Conservation (phyloP, 2,113 vertebrate genomes). For the Ursus arctos region DNA sequence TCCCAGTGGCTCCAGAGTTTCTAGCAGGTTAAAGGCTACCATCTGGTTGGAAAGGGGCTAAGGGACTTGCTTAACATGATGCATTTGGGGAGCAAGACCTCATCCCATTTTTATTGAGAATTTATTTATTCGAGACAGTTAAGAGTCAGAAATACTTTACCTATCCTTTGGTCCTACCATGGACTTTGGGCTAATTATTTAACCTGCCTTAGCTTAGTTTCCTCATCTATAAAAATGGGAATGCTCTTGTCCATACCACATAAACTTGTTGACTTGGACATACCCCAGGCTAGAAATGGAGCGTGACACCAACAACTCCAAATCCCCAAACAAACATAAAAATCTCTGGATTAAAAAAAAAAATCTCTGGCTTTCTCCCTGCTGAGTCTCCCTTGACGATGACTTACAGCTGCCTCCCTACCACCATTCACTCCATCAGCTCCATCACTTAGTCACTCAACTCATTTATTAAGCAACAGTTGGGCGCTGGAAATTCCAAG, state of each 20-base stretch:
- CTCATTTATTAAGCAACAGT: conserved; percentile 15
- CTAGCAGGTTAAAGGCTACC: background rate
- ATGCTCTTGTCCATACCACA: background rate
- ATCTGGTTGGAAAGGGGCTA: conserved; percentile 19
- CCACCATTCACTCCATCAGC: conserved; percentile 11
- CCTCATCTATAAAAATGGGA: background rate
- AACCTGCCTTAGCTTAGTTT: conserved; percentile 17
- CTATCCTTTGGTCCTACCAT: background rate
- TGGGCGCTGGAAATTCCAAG: background rate
- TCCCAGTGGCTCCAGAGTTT: conserved; percentile 33
- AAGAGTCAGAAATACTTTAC: background rate
- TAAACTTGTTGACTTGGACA: background rate
- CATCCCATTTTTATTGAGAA: conserved; percentile 20
- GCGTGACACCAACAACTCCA: background rate
- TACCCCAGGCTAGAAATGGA: background rate
- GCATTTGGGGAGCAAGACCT: background rate
- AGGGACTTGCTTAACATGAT: background rate
- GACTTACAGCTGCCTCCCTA: conserved; percentile 19
- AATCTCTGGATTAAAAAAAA: background rate
- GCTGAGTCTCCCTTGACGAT: background rate
- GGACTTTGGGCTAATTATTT: background rate
- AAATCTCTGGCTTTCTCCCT: conserved; percentile 12
- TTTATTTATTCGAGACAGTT: background rate
- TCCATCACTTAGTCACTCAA: conserved; percentile 42
- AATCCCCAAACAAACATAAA: background rate